phyloP scores from a whole-genome alignment of 2,113 vertebrate species.

The Sialia sialis region DNA sequence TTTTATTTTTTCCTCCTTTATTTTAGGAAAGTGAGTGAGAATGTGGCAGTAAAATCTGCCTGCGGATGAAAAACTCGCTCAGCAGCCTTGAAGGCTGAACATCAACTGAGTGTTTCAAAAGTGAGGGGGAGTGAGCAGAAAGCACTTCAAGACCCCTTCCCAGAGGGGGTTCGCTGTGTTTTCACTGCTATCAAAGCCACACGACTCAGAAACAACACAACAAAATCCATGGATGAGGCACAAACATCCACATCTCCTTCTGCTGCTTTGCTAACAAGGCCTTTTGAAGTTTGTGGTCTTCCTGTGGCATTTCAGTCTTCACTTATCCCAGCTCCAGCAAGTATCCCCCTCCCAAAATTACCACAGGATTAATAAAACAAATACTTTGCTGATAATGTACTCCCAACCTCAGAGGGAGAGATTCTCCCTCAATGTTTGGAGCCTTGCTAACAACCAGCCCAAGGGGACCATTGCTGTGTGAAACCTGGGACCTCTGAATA shows the following conservation, averaged over 20 bases:
- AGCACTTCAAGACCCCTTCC: neutral
- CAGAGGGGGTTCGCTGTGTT: rapidly evolving
- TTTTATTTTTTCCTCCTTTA: neutral
- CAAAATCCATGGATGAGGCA: rapidly evolving
- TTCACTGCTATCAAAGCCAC: neutral
- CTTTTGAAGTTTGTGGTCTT: neutral
- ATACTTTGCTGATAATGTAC: neutral
- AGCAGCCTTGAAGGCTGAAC: conserved; percentile 2
- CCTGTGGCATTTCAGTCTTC: neutral
- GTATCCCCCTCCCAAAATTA: neutral
- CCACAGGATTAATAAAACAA: neutral
- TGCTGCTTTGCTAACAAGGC: neutral
- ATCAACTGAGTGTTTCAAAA: neutral
- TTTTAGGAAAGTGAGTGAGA: conserved; percentile 52
- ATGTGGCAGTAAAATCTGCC: conserved; percentile 32
- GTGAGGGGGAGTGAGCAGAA: neutral
- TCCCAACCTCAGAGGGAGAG: neutral
- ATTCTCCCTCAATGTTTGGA: rapidly evolving
- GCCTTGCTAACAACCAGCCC: neutral
- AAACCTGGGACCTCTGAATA: neutral
- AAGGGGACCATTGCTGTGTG: rapidly evolving
- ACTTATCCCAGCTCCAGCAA: neutral
- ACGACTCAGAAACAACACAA: rapidly evolving
- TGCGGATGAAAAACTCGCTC: neutral
- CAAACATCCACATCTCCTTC: neutral